Conservation (phyloP, 2,113 vertebrate genomes). For the Myrmophylax atrothorax region DNA sequence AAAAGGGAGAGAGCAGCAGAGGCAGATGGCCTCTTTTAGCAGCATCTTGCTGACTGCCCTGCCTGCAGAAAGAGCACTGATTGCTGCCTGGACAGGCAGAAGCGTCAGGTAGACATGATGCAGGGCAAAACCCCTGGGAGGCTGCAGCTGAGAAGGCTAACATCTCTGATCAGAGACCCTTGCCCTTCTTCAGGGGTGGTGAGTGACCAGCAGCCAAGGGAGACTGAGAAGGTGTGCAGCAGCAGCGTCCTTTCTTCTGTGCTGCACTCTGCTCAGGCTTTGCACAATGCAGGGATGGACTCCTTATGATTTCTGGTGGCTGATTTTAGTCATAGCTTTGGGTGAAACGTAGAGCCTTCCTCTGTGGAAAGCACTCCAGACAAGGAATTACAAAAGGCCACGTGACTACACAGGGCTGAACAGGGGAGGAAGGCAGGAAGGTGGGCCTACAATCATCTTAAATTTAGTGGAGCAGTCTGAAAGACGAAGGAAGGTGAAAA, state of each 20-base stretch:
- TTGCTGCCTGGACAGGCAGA: not conserved
- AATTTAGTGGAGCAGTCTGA: not conserved
- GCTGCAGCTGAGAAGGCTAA: not conserved
- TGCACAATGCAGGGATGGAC: accelerated
- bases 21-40: accelerated
- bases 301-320: not conserved
- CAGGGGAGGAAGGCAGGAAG: not conserved
- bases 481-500: not conserved
- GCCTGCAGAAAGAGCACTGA: not conserved
- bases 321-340: not conserved
- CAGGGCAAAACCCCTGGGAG: not conserved
- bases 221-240: not conserved
- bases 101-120: not conserved
- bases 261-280: not conserved
- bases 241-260: not conserved
- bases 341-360: not conserved
- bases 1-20: not conserved
- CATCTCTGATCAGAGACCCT: not conserved
- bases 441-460: not conserved
- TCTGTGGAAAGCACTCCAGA: not conserved
- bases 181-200: not conserved
- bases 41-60: not conserved
- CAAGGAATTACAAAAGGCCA: not conserved
- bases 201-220: not conserved
- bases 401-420: not conserved